Percentiles rank a stretch among this genome's conserved stretches.
Evolutionary conservation across 2,797 vertebrate species (phyloP).

Genomic region (Picus viridis): DNA sequence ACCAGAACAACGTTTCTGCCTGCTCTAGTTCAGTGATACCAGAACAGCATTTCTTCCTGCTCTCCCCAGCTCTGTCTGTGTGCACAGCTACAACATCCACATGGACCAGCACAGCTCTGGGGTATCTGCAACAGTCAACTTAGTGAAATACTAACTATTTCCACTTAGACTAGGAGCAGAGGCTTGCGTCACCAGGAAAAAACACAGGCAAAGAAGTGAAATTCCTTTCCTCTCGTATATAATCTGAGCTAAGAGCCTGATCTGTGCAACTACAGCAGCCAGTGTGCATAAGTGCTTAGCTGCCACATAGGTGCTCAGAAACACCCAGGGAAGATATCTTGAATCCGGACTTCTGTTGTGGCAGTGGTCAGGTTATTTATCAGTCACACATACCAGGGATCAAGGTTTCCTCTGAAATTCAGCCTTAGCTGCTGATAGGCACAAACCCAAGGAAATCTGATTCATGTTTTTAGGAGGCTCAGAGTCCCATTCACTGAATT

Average conservation of each 20-base stretch:
- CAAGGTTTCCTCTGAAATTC: neutral
- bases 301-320: neutral
- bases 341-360: neutral
- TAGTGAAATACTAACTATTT: neutral
- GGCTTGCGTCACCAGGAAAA: neutral
- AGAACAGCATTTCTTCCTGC: neutral
- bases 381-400: neutral
- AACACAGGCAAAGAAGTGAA: neutral
- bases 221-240: neutral
- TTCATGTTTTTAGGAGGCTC: neutral
- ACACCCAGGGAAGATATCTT: neutral
- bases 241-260: neutral
- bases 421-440: neutral
- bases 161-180: neutral
- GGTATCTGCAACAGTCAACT: neutral
- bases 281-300: accelerated
- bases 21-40: neutral
- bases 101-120: neutral
- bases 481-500: neutral
- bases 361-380: neutral
- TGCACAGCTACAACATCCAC: neutral
- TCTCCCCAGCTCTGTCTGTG: neutral
- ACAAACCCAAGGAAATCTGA: neutral
- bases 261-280: neutral
- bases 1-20: neutral